Evolutionary conservation across 2,797 vertebrate genomes (phyloP), one percentile per base, ranked within the genome.

Genomic region (Bufotes viridis): DNA sequence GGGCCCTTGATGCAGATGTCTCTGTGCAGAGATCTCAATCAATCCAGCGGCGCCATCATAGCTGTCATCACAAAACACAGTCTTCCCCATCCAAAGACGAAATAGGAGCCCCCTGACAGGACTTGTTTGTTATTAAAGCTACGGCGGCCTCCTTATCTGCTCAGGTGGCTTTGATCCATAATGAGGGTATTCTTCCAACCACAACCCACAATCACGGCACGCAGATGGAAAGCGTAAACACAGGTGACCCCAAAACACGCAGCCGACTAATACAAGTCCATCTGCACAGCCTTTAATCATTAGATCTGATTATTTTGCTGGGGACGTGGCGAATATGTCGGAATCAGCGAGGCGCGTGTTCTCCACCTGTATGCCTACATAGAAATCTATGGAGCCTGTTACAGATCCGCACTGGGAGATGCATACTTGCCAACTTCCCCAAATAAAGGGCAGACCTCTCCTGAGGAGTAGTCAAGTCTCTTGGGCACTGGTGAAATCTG

Each of bases 21-120:
- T 80, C 65, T 60, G 76, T n/a, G 51, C 34, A 11, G 57, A 81
- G 86, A 87, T 87, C 22, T 72, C 67, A 82, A 82, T 75, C 86
- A 75, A 17, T 65, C 22, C 49, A 8, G 8, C 7, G 78, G 85
- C 65, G 85, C 65, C 85, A 69, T 74, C 65, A 61, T 26, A 26
- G 42, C 58, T 53, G 55, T 72, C 65, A 87, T 87, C 78, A 24
- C 65, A 80, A 57, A 51, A 34, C 26, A 58, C 69, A 51, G 65
- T 87, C 69, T 82, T 24, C 29, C 69, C 72, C 57, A 34, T 82
- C 58, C 79, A 18, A 10, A 87, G 84, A 86, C 11, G 22, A 86
- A 69, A 79, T 65, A 26, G 65, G 85, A 61, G 20, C 85, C 65
- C 55, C 24, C 15, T n/a, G n/a, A 61, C 18, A 22, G 26, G 78